Evolutionary conservation across 2,113 vertebrate species (phyloP).

Genomic region (Xenopus tropicalis): DNA sequence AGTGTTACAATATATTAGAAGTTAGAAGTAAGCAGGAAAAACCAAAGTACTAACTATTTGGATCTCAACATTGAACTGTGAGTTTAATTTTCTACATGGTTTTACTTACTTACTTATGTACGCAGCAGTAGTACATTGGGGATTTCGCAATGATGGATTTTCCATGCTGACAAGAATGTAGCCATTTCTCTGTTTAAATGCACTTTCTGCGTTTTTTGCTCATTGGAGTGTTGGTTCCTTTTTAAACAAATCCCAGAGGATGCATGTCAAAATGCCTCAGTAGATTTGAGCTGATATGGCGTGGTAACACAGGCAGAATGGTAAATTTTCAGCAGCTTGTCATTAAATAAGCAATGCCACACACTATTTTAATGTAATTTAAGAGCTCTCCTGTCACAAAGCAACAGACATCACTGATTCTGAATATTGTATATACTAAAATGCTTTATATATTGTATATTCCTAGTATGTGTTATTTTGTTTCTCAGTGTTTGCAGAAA

Average conservation of each 20-base stretch:
- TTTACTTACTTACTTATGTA: not conserved
- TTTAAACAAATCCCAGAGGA: conserved; percentile 40
- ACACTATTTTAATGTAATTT: conserved; percentile 21
- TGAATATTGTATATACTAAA: no score
- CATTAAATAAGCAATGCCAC: conserved; percentile 37
- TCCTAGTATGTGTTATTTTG: no score
- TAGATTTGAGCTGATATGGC: conserved; percentile 20
- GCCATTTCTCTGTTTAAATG: conserved; percentile 28
- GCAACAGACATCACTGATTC: no score
- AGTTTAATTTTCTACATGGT: no score
- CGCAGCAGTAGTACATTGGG: not conserved
- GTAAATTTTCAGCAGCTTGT: conserved; percentile 31
- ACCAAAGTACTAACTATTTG: no score
- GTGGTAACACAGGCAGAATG: conserved; percentile 31
- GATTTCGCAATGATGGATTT: conserved; percentile 29
- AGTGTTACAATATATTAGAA: no score
- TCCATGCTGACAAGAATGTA: conserved; percentile 25
- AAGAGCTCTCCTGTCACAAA: conserved; percentile 1
- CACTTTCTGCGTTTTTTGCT: conserved; percentile 28
- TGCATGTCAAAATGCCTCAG: conserved; percentile 34
- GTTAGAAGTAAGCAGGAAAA: no score
- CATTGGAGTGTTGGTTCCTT: conserved; percentile 37
- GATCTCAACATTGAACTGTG: no score
- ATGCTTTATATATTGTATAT: no score
- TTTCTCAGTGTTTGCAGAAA: no score